Base-by-base conservation (phyloP, 2,888 invertebrate genomes). In the Amaurobius ferox region DNA sequence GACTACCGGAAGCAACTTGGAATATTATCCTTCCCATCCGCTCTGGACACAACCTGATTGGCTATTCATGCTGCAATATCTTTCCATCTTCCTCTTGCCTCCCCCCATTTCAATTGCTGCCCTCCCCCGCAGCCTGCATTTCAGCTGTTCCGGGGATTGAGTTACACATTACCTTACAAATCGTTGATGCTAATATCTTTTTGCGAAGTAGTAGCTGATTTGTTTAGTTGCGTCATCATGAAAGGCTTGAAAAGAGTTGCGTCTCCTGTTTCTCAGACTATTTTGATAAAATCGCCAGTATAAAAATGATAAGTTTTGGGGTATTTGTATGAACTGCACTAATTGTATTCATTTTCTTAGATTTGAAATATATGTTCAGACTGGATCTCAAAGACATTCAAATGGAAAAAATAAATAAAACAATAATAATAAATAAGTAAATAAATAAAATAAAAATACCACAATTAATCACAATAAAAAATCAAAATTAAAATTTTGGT, bases 101-200 rank as follows among this genome's bases (percentile, higher is more conserved):
- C 39, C 55, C 68, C 35, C 30, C 68, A 35, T 70, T 68, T 32
- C 66, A 48, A 9, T 28, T 71, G 35, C 64, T 30, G 30, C 26
- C 55, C 35, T 61, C 67, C 68, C 55, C 16, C 23, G 19, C 23
- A 2, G 55, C 55, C 55, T 55, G 81, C 68, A 55, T 61, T 76
- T 83, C 83, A 85, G 83, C 83, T 85, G 83, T 66, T 85, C 83
- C 64, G 35, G 64, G 48, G 74, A 78, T 85, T 64, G 77, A 66
- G 66, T 85, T 85, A 76, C 83, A 64, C 83, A 83, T 83, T 83
- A 83, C 81, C 76, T 83, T 83, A 72, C 77, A 85, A 77, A 78
- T 78, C 67, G 55, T 32, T 39, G 66, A 30, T 23, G 44, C 55
- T 85, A 77, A 85, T 77, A 70, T 16, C 23, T 55, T 55, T 66